Evolutionary conservation across 2,797 vertebrate species (phyloP).

Genomic region (Anguilla megastoma): DNA sequence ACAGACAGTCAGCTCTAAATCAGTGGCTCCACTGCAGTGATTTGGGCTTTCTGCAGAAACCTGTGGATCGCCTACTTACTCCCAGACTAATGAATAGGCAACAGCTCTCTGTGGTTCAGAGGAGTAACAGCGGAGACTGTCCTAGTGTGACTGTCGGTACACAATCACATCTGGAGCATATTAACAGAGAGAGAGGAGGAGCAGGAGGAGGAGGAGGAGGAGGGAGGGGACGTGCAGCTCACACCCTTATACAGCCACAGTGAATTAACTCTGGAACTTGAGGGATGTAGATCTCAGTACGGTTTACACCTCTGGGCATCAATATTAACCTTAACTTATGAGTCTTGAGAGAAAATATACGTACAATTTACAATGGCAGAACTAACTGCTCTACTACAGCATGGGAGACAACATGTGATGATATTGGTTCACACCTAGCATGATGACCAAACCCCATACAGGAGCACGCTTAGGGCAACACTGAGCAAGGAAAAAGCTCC

Average conservation of each 20-base stretch:
- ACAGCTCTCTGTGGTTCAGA: slow-evolving; percentile 52
- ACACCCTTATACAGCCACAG: neutral
- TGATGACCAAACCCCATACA: too few relatives aligned
- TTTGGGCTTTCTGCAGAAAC: neutral
- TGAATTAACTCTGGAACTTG: neutral
- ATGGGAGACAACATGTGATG: neutral
- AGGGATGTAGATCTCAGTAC: neutral
- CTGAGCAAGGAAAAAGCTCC: too few relatives aligned
- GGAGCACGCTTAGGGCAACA: too few relatives aligned
- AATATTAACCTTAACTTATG: neutral
- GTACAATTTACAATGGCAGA: neutral
- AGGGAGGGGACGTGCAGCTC: neutral
- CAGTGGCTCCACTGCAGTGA: neutral
- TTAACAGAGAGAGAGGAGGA: slow-evolving; percentile 51
- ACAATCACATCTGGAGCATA: slow-evolving; percentile 68
- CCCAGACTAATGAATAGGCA: slow-evolving; percentile 55
- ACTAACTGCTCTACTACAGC: neutral
- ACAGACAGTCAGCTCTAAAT: neutral
- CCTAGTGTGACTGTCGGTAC: slow-evolving; percentile 66
- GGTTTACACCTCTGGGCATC: neutral
- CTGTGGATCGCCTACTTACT: slow-evolving; percentile 59
- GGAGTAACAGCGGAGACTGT: slow-evolving; percentile 65
- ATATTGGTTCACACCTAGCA: neutral
- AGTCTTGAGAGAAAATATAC: neutral
- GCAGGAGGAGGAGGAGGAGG: slow-evolving; percentile 40